Evolutionary conservation across 2,797 vertebrate genomes (phyloP), one percentile per base, ranked within the genome.

Genomic region (Silurus lanzhouensis): DNA sequence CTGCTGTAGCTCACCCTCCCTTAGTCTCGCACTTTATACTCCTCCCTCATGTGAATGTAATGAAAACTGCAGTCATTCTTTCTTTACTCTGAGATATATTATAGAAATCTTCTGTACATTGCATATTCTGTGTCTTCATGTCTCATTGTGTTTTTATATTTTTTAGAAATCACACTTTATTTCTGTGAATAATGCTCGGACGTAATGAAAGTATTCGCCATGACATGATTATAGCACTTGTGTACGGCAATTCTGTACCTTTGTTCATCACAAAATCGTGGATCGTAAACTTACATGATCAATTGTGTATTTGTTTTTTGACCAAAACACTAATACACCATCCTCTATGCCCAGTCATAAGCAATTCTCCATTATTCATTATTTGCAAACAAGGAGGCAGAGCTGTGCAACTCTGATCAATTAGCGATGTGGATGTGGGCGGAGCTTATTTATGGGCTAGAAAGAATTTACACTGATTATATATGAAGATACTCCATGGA

Each of bases 151-250:
- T 63, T 55, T 52, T 52, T 3, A 7, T 52, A 52, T 52, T 82
- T 46, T 38, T 81, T 4, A 7, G 17, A 12, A 46, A 81, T 17
- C 20, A 44, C 38, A 48, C 46, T 38, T 48, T 83, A 61, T 17
- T 19, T 58, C 80, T 79, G 82, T 84, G 75, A 82, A 70, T 64
- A 81, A 94, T 94, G 91, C 93, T 70, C 77, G 92, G 92, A 94
- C 92, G 88, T 90, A 72, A 89, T 94, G 93, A 94, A 95, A 93
- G 94, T 95, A 93, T 85, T 87, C 85, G 83, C 70, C 57, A 25
- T 13, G 57, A 61, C 17, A 88, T 90, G 91, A 95, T 94, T 94
- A 93, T 93, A 90, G 6, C 38, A 67, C 64, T 57, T 74, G 44
- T 83, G 27, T 83, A 20, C 74, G 10, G 22, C 12, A 22, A 5